Percentiles rank a stretch among this genome's conserved stretches.
These are phyloP conservation scores for Brachionus rubens DNA, from an alignment of 1,140 invertebrate species.

Conservation along the genomic window DNA sequence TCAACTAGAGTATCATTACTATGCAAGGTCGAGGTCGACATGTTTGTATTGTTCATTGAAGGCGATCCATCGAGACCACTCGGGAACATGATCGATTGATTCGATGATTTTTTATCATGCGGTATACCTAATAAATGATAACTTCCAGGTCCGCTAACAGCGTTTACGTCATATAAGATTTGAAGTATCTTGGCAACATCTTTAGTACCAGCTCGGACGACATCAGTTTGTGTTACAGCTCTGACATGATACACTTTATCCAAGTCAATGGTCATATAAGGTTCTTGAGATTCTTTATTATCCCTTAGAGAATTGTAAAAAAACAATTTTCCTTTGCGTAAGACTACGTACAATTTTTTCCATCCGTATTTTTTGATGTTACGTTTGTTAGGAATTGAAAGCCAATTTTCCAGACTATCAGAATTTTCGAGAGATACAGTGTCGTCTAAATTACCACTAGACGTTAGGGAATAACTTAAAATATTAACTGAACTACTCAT, in stretches of 20 bases:
- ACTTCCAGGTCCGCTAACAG: constrained; percentile 45
- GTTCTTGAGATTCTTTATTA: constrained; percentile 90
- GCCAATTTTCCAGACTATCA: constrained; percentile 87
- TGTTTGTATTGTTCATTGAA: constrained; percentile 29
- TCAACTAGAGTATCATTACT: constrained; percentile 26
- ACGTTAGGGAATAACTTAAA: constrained; percentile 30
- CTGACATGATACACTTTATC: constrained; percentile 98
- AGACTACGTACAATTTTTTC: constrained; percentile 94
- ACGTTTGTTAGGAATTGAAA: constrained; percentile 88
- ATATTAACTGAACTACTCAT: constrained; percentile 30
- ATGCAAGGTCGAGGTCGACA: constrained; percentile 16
- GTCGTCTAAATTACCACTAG: constrained; percentile 30
- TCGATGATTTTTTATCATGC: constrained; percentile 1
- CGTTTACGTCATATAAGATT: constrained; percentile 60
- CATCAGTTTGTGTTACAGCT: constrained; percentile 95
- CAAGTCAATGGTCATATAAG: constrained; percentile 87
- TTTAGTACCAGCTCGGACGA: constrained; percentile 93
- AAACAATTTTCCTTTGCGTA: constrained; percentile 91
- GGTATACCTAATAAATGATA: constrained; percentile 6
- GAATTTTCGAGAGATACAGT: background rate
- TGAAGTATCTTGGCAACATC: constrained; percentile 95
- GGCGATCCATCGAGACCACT: constrained; percentile 16
- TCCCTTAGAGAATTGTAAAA: constrained; percentile 87
- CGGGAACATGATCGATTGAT: constrained; percentile 23
- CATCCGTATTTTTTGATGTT: constrained; percentile 91